Evolutionary conservation across 1,140 invertebrate species (phyloP).

Genomic region (Zaprionus inermis): DNA sequence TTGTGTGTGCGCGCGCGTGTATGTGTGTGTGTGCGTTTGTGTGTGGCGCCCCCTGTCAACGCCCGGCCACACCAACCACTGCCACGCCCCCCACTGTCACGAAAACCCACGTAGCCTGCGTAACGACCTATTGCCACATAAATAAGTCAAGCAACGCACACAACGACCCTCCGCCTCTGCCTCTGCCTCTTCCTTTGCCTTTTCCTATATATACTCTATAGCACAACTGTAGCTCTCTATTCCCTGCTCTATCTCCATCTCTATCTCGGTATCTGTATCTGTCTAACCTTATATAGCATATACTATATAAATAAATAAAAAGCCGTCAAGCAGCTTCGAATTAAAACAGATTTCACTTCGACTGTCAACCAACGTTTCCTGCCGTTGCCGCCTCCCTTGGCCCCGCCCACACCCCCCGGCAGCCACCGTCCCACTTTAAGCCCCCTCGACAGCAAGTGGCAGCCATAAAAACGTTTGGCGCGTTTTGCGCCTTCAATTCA

Average conservation of each 20-base stretch:
- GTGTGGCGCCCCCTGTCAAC: slow-evolving; percentile 38
- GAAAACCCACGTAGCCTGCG: slow-evolving; percentile 2
- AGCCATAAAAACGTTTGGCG: slow-evolving; percentile 71
- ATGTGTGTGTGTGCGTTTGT: neutral
- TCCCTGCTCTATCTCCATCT: neutral
- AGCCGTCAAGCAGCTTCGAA: slow-evolving; percentile 57
- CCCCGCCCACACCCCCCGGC: neutral
- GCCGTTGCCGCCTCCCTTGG: neutral
- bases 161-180: neutral
- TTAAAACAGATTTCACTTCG: slow-evolving; percentile 69
- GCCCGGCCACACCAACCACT: neutral
- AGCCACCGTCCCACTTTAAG: neutral
- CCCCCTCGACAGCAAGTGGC: slow-evolving; percentile 36
- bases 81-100: neutral
- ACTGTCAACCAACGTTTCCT: slow-evolving; percentile 40
- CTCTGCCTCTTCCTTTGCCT: neutral
- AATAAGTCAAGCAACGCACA: slow-evolving; percentile 44
- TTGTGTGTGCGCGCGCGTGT: neutral
- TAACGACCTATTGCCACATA: slow-evolving; percentile 32
- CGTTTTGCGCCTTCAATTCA: slow-evolving; percentile 64
- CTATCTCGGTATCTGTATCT: neutral
- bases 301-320: slow-evolving; percentile 55
- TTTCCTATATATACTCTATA: slow-evolving; percentile 5
- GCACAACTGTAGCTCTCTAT: neutral
- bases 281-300: slow-evolving; percentile 2